Conservation (phyloP, 2,888 invertebrate species). For the Volucella bombylans region DNA sequence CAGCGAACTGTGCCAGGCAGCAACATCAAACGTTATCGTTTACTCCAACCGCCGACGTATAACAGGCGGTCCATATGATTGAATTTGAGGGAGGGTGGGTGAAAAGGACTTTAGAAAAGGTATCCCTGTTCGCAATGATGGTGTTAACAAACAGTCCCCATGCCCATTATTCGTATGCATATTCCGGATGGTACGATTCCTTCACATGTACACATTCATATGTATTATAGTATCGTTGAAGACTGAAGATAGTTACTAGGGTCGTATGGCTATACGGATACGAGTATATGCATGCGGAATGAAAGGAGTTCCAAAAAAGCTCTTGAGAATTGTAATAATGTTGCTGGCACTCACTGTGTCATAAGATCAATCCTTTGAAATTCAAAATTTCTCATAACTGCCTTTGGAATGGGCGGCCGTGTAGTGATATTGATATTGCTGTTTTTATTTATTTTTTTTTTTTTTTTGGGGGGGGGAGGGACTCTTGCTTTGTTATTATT, state of each 20-base stretch:
- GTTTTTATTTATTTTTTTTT: no score
- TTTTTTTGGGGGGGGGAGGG: not conserved
- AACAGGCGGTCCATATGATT: not conserved
- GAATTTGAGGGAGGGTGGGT: not conserved
- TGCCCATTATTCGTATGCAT: slow-evolving; percentile 55
- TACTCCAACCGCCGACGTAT: slow-evolving; percentile 39
- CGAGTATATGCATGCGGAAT: slow-evolving; percentile 57
- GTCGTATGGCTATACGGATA: slow-evolving; percentile 24
- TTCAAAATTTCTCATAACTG: slow-evolving; percentile 60
- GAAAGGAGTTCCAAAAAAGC: slow-evolving; percentile 64
- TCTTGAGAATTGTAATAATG: slow-evolving; percentile 73
- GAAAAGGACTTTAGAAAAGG: slow-evolving; percentile 37
- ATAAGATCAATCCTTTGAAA: slow-evolving; percentile 65
- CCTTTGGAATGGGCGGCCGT: slow-evolving; percentile 18
- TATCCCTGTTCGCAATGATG: slow-evolving; percentile 48
- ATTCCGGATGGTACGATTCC: not conserved
- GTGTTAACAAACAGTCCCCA: slow-evolving; percentile 50
- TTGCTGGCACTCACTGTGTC: slow-evolving; percentile 67
- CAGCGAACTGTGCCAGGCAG: slow-evolving; percentile 37
- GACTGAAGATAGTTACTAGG: slow-evolving; percentile 66
- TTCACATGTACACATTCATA: no score
- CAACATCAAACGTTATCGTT: slow-evolving; percentile 1
- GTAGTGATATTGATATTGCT: slow-evolving; percentile 50
- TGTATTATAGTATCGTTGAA: slow-evolving; percentile 45
- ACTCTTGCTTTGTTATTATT: slow-evolving; percentile 32